These are phyloP conservation scores for Rhynchomys soricoides DNA, from an alignment of 2,113 vertebrate species.

Conservation along the genomic window DNA sequence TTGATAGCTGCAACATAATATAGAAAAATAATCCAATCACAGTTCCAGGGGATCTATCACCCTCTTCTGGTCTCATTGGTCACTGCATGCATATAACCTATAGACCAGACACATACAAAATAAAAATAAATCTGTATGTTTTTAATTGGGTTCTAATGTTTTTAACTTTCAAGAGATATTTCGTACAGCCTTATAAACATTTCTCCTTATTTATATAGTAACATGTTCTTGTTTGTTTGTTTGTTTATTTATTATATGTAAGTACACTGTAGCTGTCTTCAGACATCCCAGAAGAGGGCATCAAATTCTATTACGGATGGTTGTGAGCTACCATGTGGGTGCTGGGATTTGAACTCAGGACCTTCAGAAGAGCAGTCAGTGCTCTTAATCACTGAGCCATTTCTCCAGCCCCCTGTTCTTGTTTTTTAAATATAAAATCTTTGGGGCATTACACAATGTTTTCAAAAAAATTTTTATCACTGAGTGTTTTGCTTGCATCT, in stretches of 20 bases:
- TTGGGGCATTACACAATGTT: neutral
- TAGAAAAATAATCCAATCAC: neutral
- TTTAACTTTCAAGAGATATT: neutral
- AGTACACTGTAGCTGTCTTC: no score
- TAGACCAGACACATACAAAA: neutral
- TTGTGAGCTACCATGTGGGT: no score
- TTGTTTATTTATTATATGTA: no score
- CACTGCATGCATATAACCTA: neutral
- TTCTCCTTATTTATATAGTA: neutral
- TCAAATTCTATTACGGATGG: no score
- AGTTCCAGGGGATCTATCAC: no score
- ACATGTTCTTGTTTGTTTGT: conserved; percentile 19
- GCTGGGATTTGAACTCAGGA: no score
- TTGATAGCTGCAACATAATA: neutral
- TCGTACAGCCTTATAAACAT: neutral
- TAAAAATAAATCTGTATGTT: neutral
- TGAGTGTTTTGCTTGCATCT: neutral
- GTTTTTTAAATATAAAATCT: neutral
- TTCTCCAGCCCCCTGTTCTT: no score
- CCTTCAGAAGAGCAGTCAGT: no score
- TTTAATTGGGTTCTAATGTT: neutral
- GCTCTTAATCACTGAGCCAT: no score
- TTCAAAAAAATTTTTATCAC: neutral
- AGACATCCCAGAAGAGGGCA: no score
- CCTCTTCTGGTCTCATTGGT: neutral